These are phyloP conservation scores for Thymelicus sylvestris DNA, from an alignment of 2,888 invertebrate genomes.

Conservation along the genomic window DNA sequence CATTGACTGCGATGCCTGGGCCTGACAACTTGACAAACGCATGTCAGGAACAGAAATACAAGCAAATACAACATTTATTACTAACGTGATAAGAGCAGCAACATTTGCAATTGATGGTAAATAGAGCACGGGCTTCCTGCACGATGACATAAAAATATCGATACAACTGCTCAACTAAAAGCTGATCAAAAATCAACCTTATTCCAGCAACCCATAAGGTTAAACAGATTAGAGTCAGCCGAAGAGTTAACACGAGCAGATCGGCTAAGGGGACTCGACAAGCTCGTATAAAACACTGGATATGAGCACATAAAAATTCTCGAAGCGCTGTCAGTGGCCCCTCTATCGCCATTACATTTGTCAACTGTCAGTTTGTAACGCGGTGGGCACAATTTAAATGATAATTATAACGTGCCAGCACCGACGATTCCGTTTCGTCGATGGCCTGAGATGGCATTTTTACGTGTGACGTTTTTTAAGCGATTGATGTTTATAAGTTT, in stretches of 20 bases:
- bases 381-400: conserved; percentile 80
- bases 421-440: conserved; percentile 54
- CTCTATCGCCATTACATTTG: conserved; percentile 81
- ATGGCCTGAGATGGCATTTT: conserved; percentile 43
- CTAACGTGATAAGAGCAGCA: conserved; percentile 30
- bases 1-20: conserved; percentile 62
- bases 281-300: conserved; percentile 79
- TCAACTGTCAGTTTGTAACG: conserved; percentile 80
- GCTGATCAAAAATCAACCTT: conserved; percentile 41
- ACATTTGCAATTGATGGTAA: conserved; percentile 48
- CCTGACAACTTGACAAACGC: conserved; percentile 4
- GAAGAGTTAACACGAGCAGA: conserved; percentile 9
- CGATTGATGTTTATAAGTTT: conserved; percentile 41
- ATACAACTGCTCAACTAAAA: conserved; percentile 35
- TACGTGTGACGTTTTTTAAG: conserved; percentile 41
- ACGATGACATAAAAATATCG: conserved; percentile 47
- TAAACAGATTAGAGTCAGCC: neutral
- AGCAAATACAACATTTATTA: conserved; percentile 36
- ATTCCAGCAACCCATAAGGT: conserved; percentile 12
- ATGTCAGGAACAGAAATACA: neutral
- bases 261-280: conserved; percentile 71
- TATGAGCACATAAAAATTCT: conserved; percentile 84
- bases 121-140: conserved; percentile 57
- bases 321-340: conserved; percentile 73
- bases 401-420: conserved; percentile 74